Evolutionary conservation across 2,797 vertebrate species (phyloP).

Genomic region (Balearica regulorum): DNA sequence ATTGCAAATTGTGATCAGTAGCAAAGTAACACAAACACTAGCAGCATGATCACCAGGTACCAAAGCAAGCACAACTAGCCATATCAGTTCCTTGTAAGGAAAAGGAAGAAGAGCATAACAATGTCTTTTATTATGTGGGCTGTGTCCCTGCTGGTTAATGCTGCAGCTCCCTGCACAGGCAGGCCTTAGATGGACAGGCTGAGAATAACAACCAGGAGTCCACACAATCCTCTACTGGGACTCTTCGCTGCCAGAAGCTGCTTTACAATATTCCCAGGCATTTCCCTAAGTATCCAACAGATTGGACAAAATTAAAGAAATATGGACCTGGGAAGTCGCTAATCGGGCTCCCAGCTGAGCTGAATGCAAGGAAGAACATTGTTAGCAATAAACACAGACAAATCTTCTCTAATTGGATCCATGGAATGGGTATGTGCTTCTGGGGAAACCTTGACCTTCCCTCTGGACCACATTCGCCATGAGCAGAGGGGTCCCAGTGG

Average conservation of each 20-base stretch:
- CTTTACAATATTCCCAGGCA: not conserved
- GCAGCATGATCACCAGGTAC: not conserved
- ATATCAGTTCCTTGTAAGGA: not conserved
- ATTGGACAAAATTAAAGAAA: constrained; percentile 1
- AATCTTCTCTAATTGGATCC: not conserved
- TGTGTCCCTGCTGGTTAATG: not conserved
- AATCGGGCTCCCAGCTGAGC: not conserved
- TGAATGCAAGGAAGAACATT: not conserved
- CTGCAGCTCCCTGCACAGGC: not conserved
- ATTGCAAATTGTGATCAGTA: not conserved
- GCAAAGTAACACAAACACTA: not conserved
- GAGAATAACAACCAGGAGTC: not conserved
- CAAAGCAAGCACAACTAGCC: not conserved
- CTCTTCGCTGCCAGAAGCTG: not conserved
- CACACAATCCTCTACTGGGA: not conserved
- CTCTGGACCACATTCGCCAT: not conserved
- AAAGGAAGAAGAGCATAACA: not conserved
- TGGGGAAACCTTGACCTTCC: not conserved
- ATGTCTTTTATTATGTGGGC: not conserved
- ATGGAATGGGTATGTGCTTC: not conserved
- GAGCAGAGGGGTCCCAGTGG: not conserved
- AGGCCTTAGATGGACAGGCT: not conserved
- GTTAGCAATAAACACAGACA: not conserved
- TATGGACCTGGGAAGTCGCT: not conserved
- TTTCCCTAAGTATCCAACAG: not conserved